These are phyloP conservation scores for Pteria penguin DNA, from an alignment of 2,888 invertebrate genomes.

Conservation along the genomic window DNA sequence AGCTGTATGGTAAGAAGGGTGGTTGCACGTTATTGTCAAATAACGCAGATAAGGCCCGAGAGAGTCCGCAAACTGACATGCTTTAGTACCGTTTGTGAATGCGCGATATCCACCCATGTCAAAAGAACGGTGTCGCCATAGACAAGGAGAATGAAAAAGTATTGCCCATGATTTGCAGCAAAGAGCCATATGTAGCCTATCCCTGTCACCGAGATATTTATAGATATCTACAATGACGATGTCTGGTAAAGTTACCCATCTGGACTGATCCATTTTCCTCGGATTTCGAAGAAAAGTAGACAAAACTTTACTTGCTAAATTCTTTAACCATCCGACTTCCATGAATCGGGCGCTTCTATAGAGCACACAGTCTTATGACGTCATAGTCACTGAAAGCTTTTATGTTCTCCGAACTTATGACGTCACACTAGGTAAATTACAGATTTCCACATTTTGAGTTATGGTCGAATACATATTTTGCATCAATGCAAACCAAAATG, in stretches of 20 bases:
- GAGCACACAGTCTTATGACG: too few species aligned
- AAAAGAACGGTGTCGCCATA: slow-evolving; percentile 62
- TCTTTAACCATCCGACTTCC: neutral
- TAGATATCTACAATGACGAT: slow-evolving; percentile 60
- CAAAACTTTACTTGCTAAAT: slow-evolving; percentile 13
- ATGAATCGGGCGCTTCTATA: too few species aligned
- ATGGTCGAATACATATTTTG: too few species aligned
- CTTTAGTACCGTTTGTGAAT: slow-evolving; percentile 47
- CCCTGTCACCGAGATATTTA: slow-evolving; percentile 56
- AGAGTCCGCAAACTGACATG: slow-evolving; percentile 59
- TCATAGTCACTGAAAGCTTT: too few species aligned
- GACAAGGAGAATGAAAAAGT: slow-evolving; percentile 57
- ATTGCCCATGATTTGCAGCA: slow-evolving; percentile 59
- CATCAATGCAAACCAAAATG: too few species aligned
- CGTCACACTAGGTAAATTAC: too few species aligned
- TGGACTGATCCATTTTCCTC: slow-evolving; percentile 37
- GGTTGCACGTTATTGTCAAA: slow-evolving; percentile 64
- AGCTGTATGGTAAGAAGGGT: slow-evolving; percentile 65
- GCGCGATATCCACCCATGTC: slow-evolving; percentile 63
- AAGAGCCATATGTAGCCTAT: slow-evolving; percentile 52
- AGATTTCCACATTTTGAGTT: too few species aligned
- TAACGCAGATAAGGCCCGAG: slow-evolving; percentile 60
- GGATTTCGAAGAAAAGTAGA: too few species aligned
- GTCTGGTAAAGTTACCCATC: slow-evolving; percentile 61
- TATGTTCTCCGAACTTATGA: too few species aligned